phyloP scores from a whole-genome alignment of 1,140 invertebrate species.

The Ptiloglossa arizonensis region DNA sequence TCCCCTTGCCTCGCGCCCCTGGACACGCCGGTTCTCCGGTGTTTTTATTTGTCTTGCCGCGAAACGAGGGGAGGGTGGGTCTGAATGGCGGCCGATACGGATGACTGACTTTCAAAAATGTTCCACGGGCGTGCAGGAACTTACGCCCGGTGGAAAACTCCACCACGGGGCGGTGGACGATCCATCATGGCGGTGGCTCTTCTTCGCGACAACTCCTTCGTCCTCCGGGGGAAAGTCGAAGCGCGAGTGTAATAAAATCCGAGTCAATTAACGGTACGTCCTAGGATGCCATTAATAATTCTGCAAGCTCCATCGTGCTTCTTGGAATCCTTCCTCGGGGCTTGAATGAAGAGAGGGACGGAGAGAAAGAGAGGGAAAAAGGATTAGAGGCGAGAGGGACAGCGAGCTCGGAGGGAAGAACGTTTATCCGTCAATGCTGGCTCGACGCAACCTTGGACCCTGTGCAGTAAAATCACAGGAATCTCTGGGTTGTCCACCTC shows the following conservation, averaged over 20 bases:
- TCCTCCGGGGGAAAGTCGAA: conserved; percentile 44
- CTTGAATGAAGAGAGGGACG: conserved; percentile 4
- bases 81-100: conserved; percentile 51
- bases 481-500: not conserved
- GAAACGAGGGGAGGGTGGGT: no score
- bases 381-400: conserved; percentile 21
- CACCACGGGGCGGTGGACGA: conserved; percentile 21
- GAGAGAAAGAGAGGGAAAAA: conserved; percentile 23
- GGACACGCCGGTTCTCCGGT: not conserved
- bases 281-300: conserved; percentile 74
- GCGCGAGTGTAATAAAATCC: conserved; percentile 75
- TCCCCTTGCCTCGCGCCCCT: no score
- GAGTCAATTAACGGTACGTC: conserved; percentile 76
- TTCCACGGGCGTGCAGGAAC: conserved; percentile 39
- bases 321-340: conserved; percentile 51
- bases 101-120: conserved; percentile 59
- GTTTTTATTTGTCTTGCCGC: conserved; percentile 54
- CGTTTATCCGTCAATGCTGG: conserved; percentile 36
- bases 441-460: conserved; percentile 33
- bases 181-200: conserved; percentile 50
- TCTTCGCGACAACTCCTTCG: conserved; percentile 56
- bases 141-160: conserved; percentile 28
- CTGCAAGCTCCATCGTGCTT: conserved; percentile 55
- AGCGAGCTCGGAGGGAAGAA: conserved; percentile 33
- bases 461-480: conserved; percentile 12